Base-by-base conservation (phyloP, 2,797 vertebrate genomes). In the Petrocephalus sullivani region DNA sequence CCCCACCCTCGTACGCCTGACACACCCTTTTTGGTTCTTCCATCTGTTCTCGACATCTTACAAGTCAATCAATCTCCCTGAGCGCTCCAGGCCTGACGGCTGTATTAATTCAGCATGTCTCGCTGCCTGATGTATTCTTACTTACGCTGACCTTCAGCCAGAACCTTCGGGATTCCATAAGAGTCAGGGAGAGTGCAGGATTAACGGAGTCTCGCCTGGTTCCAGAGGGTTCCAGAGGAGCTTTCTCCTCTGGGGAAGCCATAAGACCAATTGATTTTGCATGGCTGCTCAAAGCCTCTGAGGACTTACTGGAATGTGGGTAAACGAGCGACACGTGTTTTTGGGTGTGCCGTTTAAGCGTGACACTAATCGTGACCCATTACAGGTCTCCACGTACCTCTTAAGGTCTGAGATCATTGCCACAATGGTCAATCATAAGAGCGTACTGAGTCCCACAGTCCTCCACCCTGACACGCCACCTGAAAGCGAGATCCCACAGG, bases 11-110 rank as follows among this genome's bases (percentile, higher is more conserved):
- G n/a, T n/a, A 83, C 2, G 21, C 89, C 64, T 90, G 85, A 88
- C 0, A 89, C 89, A 88, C 58, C 89, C 87, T 90, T 90, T 89
- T 92, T 89, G 92, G 90, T 91, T 87, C 91, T 87, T 71, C 28
- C 88, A 90, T 46, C 93, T 91, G 93, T 93, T 93, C 90, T 90
- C 95, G 93, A 96, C 96, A 97, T 96, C 96, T 96, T 96, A 96
- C 96, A 95, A 95, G 94, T 95, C 95, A 96, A 95, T 95, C 95
- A 93, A 94, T 96, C 96, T 94, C 91, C 94, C 94, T 92, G 92
- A 88, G 92, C 89, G 93, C 91, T 91, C 93, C n/a, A 93, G 93
- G 92, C 90, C 92, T 92, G 41, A 94, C 95, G 95, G 91, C 92
- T 93, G 93, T 94, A 93, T 95, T 96, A 95, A 95, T 94, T 95